Percentiles rank a stretch among this genome's conserved stretches.
phyloP scores from a whole-genome alignment of 2,888 invertebrate genomes.

The Tholera decimalis region DNA sequence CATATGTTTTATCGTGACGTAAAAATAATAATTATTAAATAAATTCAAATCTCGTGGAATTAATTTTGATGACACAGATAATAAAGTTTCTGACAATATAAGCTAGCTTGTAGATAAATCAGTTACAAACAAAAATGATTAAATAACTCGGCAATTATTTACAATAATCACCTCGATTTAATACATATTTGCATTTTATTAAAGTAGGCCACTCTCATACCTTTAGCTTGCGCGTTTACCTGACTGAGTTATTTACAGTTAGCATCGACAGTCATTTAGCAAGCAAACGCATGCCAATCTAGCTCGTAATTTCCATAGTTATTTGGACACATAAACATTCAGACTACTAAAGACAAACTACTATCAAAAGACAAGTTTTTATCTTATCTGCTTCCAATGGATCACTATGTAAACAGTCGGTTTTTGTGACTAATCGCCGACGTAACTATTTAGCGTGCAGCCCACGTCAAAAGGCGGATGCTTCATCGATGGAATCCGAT shows the following conservation, averaged over 20 bases:
- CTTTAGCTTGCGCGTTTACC: slow-evolving; percentile 62
- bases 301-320: slow-evolving; percentile 68
- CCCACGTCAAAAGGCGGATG: slow-evolving; percentile 85
- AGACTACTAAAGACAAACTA: slow-evolving; percentile 58
- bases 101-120: neutral
- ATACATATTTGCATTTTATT: slow-evolving; percentile 66
- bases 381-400: slow-evolving; percentile 84
- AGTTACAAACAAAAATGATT: neutral
- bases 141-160: neutral
- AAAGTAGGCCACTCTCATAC: slow-evolving; percentile 69
- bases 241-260: slow-evolving; percentile 77
- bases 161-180: slow-evolving; percentile 59
- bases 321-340: slow-evolving; percentile 65
- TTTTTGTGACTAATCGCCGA: slow-evolving; percentile 77
- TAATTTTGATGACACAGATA: neutral
- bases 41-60: neutral
- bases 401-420: slow-evolving; percentile 77
- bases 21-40: neutral
- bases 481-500: slow-evolving; percentile 88
- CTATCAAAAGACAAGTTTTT: slow-evolving; percentile 69
- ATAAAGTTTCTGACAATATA: neutral
- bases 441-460: slow-evolving; percentile 82
- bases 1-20: neutral
- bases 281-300: slow-evolving; percentile 71
- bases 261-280: slow-evolving; percentile 75